Base-by-base conservation (phyloP, 2,113 vertebrate species). In the Elephas maximus region DNA sequence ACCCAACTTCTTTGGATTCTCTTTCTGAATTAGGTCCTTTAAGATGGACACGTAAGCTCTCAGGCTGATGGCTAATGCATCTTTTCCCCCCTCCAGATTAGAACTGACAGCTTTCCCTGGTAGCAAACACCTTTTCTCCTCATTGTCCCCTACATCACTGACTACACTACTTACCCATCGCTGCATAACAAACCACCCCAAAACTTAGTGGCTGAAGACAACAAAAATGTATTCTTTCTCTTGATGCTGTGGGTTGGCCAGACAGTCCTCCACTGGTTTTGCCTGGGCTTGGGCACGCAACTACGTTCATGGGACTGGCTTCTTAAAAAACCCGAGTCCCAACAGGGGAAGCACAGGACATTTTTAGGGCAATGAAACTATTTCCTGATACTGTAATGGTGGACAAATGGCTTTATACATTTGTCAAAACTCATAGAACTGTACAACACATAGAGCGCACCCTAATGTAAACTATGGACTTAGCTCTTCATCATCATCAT, bases 61-160 rank as follows among this genome's bases (percentile, higher is more conserved):
- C n/a, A 44, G 30, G 60, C 62, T 74, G n/a, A 28, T 2, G 48
- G 73, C 53, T 30, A n/a, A 51, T 8, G 53, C 14, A 3, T 26
- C 45, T 20, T 69, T 62, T 63, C 48, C 77, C 53, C 6, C 21
- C 21, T 33, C 53, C 53, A 7, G n/a, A 74, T 79, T 0, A 57
- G 14, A 30, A 65, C 74, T 48, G 45, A 53, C 30, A 62, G 79
- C 62, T 41, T 92, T 71, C 48, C 65, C 17, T 51, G 24, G 84
- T 6, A 80, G 90, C 21, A 30, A 80, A 8, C 1, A 15, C 24
- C 65, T 69, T 24, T 51, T 65, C 41, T 57, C 48, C 17, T 30
- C 21, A 6, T 5, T 0, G 3, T 15, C 57, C 20, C n/a, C 81
- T 12, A 0, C 18, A 12, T 41, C 84, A 6, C 8, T 2, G 1